Base-by-base conservation (phyloP, 2,888 invertebrate genomes). In the Polietes domitor region DNA sequence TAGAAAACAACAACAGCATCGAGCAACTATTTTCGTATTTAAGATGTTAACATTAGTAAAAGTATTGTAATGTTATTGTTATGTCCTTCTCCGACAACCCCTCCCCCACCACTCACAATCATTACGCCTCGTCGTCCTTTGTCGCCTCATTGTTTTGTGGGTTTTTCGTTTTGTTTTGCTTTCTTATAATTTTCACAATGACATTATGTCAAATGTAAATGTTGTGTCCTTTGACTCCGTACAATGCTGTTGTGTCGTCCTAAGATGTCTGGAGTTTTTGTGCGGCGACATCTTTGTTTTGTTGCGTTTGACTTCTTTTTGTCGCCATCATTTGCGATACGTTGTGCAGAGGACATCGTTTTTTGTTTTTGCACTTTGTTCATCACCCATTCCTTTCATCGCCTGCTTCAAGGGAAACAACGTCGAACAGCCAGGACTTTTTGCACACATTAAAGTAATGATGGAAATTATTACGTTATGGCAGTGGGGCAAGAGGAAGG, bases 141-240 rank as follows among this genome's bases (percentile, higher is more conserved):
- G 70, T 58, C 37, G 5, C 58, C 74, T 43, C 21, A 71, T 53
- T 53, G 2, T 47, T 3, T 58, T 47, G 63, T 53, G 28, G 9
- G 32, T 32, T 28, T 58, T 21, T 19, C 4, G 19, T n/a, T 19
- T 61, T n/a, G 37, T 65, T 41, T 21, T 70, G 32, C 26, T 61
- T 17, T 17, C 19, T 65, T 68, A 77, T 63, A 63, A 28, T 43
- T 24, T 65, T 65, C 37, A 55, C 43, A 68, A 77, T 72, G 68
- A 68, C 70, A 77, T 82, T 72, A 55, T 70, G 78, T 78, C 55
- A 78, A 82, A 75, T 63, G 43, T 55, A 53, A 65, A 72, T 65
- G 75, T 32, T 65, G 26, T 78, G 82, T 76, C 74, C 70, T 78
- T 82, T 74, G 77, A 71, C 77, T 77, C 41, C 6, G 47, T 70